Percentiles rank a stretch among this genome's conserved stretches.
Evolutionary conservation across 2,113 vertebrate species (phyloP).

Genomic region (Nycticebus coucang): DNA sequence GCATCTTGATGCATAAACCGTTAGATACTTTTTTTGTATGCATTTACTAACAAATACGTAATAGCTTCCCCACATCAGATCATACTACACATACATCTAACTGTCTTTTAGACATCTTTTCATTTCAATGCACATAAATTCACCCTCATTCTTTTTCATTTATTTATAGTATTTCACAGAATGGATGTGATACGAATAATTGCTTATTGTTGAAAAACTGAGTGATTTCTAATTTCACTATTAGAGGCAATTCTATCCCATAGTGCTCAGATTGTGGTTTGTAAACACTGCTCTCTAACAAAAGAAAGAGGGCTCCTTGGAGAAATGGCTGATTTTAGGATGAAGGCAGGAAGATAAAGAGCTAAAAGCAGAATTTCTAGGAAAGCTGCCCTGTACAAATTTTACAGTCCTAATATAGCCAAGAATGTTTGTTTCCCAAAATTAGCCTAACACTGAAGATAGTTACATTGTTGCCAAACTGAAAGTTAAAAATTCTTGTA

Average conservation of each 20-base stretch:
- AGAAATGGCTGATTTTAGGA: neutral
- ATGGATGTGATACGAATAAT: neutral
- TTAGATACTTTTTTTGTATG: neutral
- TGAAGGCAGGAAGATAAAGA: neutral
- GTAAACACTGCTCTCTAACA: neutral
- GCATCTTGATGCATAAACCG: neutral
- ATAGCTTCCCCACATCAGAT: neutral
- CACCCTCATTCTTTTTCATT: neutral
- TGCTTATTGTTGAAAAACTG: neutral
- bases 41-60: neutral
- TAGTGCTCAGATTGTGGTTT: neutral
- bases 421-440: neutral
- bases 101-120: neutral
- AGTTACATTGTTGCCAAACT: neutral
- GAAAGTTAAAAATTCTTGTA: neutral
- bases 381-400: neutral
- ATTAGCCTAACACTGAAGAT: neutral
- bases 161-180: neutral
- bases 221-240: neutral
- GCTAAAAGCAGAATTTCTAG: neutral
- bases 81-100: neutral
- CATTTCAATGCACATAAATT: neutral
- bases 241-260: neutral
- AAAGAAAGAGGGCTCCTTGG: neutral
- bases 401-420: neutral